Base-by-base conservation (phyloP, 2,113 vertebrate genomes). In the Spermophilus dauricus region DNA sequence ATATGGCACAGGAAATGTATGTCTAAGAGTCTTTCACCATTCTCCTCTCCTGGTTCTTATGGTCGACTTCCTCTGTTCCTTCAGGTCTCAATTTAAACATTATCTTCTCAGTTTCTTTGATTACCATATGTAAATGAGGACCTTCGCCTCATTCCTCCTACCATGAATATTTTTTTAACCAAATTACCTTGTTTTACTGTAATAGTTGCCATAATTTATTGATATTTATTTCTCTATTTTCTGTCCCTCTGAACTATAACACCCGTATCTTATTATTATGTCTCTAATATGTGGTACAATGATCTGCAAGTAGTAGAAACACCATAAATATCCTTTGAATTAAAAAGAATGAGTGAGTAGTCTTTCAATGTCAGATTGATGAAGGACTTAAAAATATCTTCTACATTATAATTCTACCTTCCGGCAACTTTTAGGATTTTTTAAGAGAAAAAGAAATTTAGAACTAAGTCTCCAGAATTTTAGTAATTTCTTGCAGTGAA, bases 401-500 rank as follows among this genome's bases (percentile, higher is more conserved):
- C 90, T 88, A 24, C 63, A 76, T 88, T 88, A 39, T 83, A 91
- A 91, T 91, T 92, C 58, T 85, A 91, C 28, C 80, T 96, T 89
- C 16, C 73, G 80, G 65, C 37, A 81, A 61, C 8, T 87, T 93
- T 86, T 48, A 76, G 56, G 22, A 86, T 89, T 84, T 96, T 96
- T 93, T 86, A 80, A 80, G 34, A 95, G 76, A 10, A 89, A 83
- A 89, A 86, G 69, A 8, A 82, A 11, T 58, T 98, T 92, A 90
- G 82, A 89, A 93, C 12, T 72, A 91, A 53, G 93, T 37, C 12
- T 87, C 80, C 89, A 73, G 87, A 87, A 90, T 86, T 91, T 93
- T 85, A 78, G 92, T 81, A 97, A 97, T 97, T 95, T 96, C 81
- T 96, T 61, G 73, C 95, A 96, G 94, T 97, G 92, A 97, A 85